Conservation (phyloP, 2,113 vertebrate genomes). For the Brienomyrus brachyistius region DNA sequence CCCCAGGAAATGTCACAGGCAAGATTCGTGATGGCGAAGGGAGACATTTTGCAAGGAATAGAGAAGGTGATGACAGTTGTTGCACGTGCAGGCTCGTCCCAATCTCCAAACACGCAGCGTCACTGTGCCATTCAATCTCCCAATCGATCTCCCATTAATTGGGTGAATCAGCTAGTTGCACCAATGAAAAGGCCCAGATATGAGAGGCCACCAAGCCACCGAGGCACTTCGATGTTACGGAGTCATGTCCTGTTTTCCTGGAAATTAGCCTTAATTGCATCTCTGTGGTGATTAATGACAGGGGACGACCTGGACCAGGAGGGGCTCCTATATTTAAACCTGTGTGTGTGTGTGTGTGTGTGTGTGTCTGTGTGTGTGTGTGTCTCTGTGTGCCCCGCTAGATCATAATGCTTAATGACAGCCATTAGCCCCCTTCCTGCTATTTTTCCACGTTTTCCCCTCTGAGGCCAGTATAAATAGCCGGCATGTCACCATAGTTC, state of each 20-base stretch:
- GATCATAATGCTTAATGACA: neutral
- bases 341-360: neutral
- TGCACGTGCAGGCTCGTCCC: too few species aligned
- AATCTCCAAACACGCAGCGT: too few species aligned
- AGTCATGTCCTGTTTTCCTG: neutral
- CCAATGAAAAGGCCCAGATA: neutral
- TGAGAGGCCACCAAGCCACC: neutral
- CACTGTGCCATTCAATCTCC: neutral
- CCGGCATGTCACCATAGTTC: neutral
- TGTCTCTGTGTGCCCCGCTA: neutral
- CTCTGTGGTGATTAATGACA: neutral
- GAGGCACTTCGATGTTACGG: neutral
- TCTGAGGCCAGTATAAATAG: neutral
- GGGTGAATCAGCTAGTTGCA: neutral
- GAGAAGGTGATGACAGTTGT: neutral
- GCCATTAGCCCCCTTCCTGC: neutral
- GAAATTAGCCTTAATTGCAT: neutral
- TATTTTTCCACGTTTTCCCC: neutral
- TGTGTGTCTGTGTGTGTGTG: neutral
- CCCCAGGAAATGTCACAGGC: neutral
- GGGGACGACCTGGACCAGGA: neutral
- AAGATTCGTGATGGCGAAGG: neutral
- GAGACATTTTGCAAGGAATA: neutral
- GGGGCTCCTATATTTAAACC: conserved; percentile 6
- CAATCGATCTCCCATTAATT: neutral